Evolutionary conservation across 1,140 invertebrate genomes (phyloP).

Genomic region (Pentalonia nigronervosa): DNA sequence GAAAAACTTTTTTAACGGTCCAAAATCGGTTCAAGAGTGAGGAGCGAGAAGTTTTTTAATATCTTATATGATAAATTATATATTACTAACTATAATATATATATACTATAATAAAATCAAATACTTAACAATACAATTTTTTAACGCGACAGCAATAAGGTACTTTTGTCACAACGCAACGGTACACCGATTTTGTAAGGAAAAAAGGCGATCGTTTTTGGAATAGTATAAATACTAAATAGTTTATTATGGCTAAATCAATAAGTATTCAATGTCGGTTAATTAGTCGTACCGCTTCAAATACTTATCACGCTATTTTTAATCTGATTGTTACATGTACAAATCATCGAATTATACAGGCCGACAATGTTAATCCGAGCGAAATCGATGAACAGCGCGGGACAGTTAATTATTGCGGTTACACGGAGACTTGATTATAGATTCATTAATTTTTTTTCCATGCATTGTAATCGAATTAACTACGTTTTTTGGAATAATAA

Average conservation of each 20-base stretch:
- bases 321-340: neutral
- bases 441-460: neutral
- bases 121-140: neutral
- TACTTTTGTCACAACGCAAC: neutral
- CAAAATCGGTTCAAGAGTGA: neutral
- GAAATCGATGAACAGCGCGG: neutral
- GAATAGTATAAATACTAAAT: neutral
- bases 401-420: conserved; percentile 19
- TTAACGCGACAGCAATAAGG: neutral
- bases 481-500: neutral
- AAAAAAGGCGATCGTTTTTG: neutral
- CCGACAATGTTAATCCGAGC: conserved; percentile 21
- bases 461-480: neutral
- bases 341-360: neutral
- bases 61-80: neutral
- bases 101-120: neutral
- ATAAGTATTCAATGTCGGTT: neutral
- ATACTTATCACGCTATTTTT: neutral
- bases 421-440: neutral
- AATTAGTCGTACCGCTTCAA: neutral
- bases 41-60: neutral
- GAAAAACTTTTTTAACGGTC: neutral
- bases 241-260: neutral
- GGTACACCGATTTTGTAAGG: neutral
- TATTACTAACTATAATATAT: neutral